These are phyloP conservation scores for Pampus argenteus DNA, from an alignment of 2,797 vertebrate species.

Conservation along the genomic window DNA sequence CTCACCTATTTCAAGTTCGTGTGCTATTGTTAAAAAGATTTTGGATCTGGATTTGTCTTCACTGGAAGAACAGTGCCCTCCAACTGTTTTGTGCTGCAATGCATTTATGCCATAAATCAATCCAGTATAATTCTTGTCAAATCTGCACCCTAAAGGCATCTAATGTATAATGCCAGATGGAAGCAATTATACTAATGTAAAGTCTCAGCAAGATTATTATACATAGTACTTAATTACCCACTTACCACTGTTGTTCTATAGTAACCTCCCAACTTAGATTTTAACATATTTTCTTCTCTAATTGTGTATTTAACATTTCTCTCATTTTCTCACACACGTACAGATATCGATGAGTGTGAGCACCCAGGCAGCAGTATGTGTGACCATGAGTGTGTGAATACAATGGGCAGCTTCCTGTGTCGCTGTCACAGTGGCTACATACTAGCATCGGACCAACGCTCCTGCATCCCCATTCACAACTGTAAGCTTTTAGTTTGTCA, in stretches of 20 bases:
- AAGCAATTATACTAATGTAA: neutral
- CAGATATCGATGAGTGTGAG: constrained; percentile 86
- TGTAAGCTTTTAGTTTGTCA: constrained; percentile 66
- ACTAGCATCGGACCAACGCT: constrained; percentile 77
- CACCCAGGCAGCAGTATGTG: constrained; percentile 72
- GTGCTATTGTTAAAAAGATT: too few relatives aligned
- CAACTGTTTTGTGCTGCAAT: neutral
- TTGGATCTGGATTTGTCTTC: constrained; percentile 1
- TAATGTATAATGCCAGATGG: neutral
- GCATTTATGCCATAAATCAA: neutral
- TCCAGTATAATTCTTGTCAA: neutral
- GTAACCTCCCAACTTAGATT: neutral
- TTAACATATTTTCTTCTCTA: neutral
- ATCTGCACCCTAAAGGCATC: neutral
- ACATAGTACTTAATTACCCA: neutral
- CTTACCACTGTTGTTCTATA: neutral
- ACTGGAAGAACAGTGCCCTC: constrained; percentile 14
- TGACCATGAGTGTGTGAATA: constrained; percentile 86
- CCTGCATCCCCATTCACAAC: constrained; percentile 80
- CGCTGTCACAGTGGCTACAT: constrained; percentile 80
- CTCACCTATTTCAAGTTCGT: neutral
- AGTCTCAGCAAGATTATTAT: neutral
- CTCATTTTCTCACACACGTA: neutral
- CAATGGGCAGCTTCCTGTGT: constrained; percentile 83
- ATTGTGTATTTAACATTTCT: neutral